These are phyloP conservation scores for Heterohyrax brucei DNA, from an alignment of 2,797 vertebrate genomes.

Conservation along the genomic window DNA sequence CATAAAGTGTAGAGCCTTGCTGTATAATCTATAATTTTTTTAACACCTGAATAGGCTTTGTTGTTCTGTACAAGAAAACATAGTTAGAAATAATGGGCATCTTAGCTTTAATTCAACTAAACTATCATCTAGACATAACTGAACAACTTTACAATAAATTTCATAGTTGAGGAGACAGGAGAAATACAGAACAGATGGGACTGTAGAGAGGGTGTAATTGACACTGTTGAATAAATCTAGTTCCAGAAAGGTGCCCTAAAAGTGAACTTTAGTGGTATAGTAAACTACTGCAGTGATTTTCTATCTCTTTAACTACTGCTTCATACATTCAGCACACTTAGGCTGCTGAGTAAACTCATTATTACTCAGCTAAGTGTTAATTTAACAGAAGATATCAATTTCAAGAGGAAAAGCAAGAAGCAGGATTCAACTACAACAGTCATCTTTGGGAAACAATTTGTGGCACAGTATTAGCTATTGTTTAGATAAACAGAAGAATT, in stretches of 20 bases:
- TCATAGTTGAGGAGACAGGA: constrained; percentile 31
- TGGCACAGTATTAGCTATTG: not conserved
- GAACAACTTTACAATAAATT: constrained; percentile 61
- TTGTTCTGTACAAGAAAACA: not conserved
- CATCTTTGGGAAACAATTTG: constrained; percentile 45
- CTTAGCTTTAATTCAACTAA: constrained; percentile 30
- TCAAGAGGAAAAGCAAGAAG: not conserved
- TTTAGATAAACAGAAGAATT: constrained; percentile 42
- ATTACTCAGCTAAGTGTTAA: not conserved
- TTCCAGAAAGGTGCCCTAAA: not conserved
- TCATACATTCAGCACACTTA: not conserved
- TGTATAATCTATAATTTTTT: not conserved
- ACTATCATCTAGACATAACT: constrained; percentile 22
- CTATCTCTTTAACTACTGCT: not conserved
- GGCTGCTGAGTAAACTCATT: not conserved
- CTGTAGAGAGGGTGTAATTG: not conserved
- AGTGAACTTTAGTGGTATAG: not conserved
- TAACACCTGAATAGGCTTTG: not conserved
- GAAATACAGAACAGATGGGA: not conserved
- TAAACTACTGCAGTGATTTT: not conserved
- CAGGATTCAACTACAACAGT: not conserved
- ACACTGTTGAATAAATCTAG: constrained; percentile 29
- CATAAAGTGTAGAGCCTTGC: not conserved
- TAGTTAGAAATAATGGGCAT: not conserved
- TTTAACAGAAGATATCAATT: constrained; percentile 25